These are phyloP conservation scores for Helicolenus hilgendorfi DNA, from an alignment of 2,797 vertebrate genomes.

Conservation along the genomic window DNA sequence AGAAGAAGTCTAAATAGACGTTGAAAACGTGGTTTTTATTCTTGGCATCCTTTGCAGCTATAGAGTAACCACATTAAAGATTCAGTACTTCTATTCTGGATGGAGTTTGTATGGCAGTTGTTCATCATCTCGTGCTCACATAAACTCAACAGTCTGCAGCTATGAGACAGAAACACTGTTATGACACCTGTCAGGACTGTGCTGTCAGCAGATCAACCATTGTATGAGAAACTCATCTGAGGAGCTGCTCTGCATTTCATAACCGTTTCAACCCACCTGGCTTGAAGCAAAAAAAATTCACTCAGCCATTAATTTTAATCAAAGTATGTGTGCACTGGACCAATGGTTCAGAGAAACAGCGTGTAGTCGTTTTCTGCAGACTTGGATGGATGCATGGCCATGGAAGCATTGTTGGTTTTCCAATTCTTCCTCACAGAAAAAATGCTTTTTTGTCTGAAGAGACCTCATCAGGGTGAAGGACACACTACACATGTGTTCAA, in stretches of 20 bases:
- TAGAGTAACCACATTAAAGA: not conserved
- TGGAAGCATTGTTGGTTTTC: slow-evolving; percentile 10
- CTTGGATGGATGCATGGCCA: not conserved
- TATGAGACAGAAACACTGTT: slow-evolving; percentile 30
- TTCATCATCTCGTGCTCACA: slow-evolving; percentile 19
- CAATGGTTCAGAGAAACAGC: not conserved
- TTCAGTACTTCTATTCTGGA: not conserved
- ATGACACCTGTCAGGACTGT: slow-evolving; percentile 40
- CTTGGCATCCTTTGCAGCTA: not conserved
- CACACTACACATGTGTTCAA: too few species aligned
- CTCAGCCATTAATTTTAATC: slow-evolving; percentile 58
- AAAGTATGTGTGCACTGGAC: slow-evolving; percentile 27
- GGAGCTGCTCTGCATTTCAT: slow-evolving; percentile 30
- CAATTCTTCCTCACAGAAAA: slow-evolving; percentile 5
- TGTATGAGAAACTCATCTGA: slow-evolving; percentile 33
- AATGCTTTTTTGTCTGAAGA: not conserved
- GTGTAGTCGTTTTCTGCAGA: slow-evolving; percentile 26
- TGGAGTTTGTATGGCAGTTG: not conserved
- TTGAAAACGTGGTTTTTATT: not conserved
- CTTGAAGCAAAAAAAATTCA: slow-evolving; percentile 8
- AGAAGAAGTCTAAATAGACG: not conserved
- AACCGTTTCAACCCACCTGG: slow-evolving; percentile 11
- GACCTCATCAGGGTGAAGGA: too few species aligned
- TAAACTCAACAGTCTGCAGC: not conserved
- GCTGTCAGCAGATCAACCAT: slow-evolving; percentile 49